Evolutionary conservation across 2,113 vertebrate species (phyloP), one percentile per base, ranked within the genome.

Genomic region (Jaculus jaculus): DNA sequence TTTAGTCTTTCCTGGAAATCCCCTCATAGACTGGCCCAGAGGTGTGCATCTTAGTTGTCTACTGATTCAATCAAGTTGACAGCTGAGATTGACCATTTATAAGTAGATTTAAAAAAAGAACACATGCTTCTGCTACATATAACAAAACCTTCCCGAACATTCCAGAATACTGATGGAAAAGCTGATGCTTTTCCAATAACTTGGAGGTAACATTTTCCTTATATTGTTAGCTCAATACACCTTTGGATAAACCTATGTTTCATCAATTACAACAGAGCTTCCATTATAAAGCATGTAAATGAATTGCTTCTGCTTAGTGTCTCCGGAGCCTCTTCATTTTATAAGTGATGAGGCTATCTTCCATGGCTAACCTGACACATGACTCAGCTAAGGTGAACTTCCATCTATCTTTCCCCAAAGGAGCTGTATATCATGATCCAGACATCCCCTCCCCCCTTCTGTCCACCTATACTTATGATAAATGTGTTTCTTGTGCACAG

Each of bases 311-410:
- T 71, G 37, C 13, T 37, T 32, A 28, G 24, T 17, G 17, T 51
- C 60, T 26, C 51, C 16, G 21, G 68, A 42, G 1, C 12, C 3
- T 28, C 10, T 10, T 7, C 3, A 20, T 21, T 42, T 87, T 0
- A 5, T 34, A 60, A 51, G 65, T 23, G 17, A 11, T 74, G 51
- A 91, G 84, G 10, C 20, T 74, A 16, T 42, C 30, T 72, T 74
- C 13, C 24, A 15, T 7, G 10, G 37, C 58, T 32, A 4, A 34
- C 1, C 23, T 16, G 7, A 39, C 2, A 1, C 8, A 0, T 0
- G 32, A 39, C 24, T 54, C 4, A 17, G 23, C 34, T 69, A 37
- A 30, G 26, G 32, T 26, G 10, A 1, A 9, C 60, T 51, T 23
- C n/a, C 30, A 51, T 58, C 21, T 5, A 54, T 39, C 30, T 8